Base-by-base conservation (phyloP, 2,113 vertebrate genomes). In the Apistogramma diplotaenia region DNA sequence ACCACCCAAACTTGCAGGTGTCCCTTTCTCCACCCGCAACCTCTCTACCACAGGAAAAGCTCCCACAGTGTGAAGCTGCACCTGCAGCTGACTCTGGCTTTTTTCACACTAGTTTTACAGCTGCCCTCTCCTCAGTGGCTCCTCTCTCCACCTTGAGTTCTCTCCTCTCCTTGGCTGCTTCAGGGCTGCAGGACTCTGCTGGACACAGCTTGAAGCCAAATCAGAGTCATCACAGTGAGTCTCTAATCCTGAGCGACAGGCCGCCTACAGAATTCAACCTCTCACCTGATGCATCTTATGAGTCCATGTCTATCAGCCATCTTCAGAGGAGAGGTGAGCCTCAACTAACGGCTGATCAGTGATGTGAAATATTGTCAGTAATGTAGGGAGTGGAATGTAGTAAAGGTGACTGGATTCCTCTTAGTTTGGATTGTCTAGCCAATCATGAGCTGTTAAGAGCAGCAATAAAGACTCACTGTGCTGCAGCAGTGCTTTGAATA, bases 301-400 rank as follows among this genome's bases (percentile, higher is more conserved):
- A 97, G 84, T 96, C 96, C 19, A 90, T 98, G 91, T 98, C 97
- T 78, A 96, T 98, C 0, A 97, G 98, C 78, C 88, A 98, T 62
- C 92, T 97, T 84, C 97, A 99, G 94, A 98, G 98, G 91, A 98
- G 95, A 92, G 97, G 98, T 99, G 33, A 93, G 86, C 82, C 33
- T 37, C 71, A 51, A 27, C 23, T 29, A 13, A 61, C 27, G 57
- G 74, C 23, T 29, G 8, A 21, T 55, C 31, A 71, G 71, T 61
- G 25, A 51, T 15, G 40, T 71, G 21, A 43, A 25, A 54, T n/a
- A 6, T 8, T 46, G 11, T 51, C 43, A 29, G 37, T 71, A 13
- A 40, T n/a, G 25, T 13, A 58, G 6, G 31, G 58, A 76, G 43
- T 8, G 67, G 51, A 79, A 67, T 62, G 55, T n/a, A 37, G 56